These are phyloP conservation scores for Drosophila equinoxialis DNA, from an alignment of 1,140 invertebrate species.

Conservation along the genomic window DNA sequence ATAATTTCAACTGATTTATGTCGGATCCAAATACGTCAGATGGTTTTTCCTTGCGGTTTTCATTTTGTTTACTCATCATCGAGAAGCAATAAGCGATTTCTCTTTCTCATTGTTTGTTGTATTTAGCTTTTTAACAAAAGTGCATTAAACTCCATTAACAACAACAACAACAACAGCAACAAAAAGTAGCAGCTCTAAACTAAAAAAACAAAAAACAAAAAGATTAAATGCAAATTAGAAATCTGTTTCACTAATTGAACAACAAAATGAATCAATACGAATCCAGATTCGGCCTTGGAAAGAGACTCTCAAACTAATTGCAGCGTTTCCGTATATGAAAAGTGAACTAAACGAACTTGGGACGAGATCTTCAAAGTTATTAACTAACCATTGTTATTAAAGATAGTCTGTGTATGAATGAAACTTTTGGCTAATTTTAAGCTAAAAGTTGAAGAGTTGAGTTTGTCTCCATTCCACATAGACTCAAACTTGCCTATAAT, in stretches of 20 bases:
- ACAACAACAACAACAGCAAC: neutral
- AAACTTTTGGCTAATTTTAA: too few species aligned
- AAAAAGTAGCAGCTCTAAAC: neutral
- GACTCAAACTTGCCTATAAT: too few species aligned
- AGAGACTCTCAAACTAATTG: neutral
- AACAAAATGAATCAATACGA: neutral
- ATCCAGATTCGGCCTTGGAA: neutral
- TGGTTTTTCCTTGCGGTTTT: too few species aligned
- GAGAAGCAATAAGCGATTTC: neutral
- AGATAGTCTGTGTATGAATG: too few species aligned
- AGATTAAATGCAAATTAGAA: slow-evolving; percentile 9
- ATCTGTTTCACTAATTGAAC: slow-evolving; percentile 4
- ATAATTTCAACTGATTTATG: neutral
- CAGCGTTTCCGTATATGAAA: neutral
- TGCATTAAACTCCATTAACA: slow-evolving; percentile 1
- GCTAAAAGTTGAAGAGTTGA: too few species aligned
- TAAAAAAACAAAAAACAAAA: neutral
- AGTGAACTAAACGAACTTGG: too few species aligned
- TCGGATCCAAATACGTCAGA: neutral
- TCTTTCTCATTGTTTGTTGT: too few species aligned
- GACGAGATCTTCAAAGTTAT: neutral
- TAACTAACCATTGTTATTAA: too few species aligned
- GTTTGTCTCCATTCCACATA: too few species aligned
- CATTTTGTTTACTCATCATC: neutral
- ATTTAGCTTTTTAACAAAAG: neutral